phyloP scores from a whole-genome alignment of 2,113 vertebrate species.

The Upupa epops region DNA sequence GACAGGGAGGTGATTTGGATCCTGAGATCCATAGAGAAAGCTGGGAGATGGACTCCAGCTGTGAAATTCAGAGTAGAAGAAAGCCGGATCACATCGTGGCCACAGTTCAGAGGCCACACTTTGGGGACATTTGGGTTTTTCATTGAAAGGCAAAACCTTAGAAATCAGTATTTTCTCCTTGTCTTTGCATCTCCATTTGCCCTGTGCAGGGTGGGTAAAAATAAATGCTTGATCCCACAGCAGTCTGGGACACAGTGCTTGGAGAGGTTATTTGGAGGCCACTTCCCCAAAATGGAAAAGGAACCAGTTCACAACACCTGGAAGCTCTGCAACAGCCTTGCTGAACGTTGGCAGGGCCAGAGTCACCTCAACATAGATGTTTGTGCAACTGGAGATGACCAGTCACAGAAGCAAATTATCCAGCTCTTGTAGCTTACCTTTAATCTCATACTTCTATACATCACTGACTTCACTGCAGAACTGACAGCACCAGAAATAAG shows the following conservation, averaged over 20 bases:
- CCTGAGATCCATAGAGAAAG: not conserved
- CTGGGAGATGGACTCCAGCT: constrained; percentile 6
- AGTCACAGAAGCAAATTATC: not conserved
- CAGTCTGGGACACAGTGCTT: not conserved
- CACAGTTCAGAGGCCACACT: not conserved
- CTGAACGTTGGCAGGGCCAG: not conserved
- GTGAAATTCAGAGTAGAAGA: not conserved
- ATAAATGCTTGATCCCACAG: not conserved
- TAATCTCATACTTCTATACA: not conserved
- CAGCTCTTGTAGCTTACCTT: not conserved
- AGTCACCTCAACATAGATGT: not conserved
- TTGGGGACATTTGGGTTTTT: not conserved
- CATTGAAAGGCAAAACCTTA: not conserved
- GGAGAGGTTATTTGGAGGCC: not conserved
- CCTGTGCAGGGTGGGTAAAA: not conserved
- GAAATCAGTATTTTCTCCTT: not conserved
- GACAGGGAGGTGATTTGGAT: not conserved
- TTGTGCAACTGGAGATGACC: not conserved
- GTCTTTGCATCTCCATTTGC: not conserved
- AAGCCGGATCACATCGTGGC: not conserved
- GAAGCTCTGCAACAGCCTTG: not conserved
- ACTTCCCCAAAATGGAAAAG: not conserved
- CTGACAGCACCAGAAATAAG: not conserved
- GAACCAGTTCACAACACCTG: not conserved
- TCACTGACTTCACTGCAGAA: not conserved